Percentiles rank a stretch among this genome's conserved stretches.
Conservation (phyloP, 2,113 vertebrate species). For the Sinocyclocheilus rhinocerous region DNA sequence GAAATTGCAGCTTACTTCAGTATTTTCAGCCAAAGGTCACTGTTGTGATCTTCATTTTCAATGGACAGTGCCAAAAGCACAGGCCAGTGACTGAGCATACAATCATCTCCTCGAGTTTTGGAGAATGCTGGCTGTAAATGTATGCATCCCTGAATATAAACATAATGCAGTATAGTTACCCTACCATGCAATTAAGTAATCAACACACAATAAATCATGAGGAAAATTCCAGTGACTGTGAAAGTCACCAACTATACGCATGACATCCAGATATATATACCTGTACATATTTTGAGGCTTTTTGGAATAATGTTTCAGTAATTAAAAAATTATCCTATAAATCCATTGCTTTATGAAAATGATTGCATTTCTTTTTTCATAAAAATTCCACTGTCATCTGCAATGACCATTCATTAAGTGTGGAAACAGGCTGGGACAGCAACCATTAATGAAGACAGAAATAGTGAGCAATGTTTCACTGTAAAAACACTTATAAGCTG, state of each 20-base stretch:
- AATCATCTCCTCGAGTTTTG: not conserved
- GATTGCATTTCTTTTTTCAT: not conserved
- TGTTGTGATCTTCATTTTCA: conserved; percentile 10
- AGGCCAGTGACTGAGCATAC: not conserved
- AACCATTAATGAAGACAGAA: conserved; percentile 16
- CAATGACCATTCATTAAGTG: not conserved
- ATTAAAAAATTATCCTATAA: not conserved
- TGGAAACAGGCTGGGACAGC: not conserved
- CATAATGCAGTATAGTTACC: not conserved
- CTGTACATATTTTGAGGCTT: not conserved
- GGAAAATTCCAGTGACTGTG: not conserved
- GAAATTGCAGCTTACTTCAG: not conserved
- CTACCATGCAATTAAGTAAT: conserved; percentile 19
- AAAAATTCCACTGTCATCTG: conserved; percentile 1
- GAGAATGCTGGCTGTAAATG: not conserved
- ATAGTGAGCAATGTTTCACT: not conserved
- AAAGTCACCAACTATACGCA: too few relatives aligned
- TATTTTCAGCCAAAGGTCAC: not conserved
- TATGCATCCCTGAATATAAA: not conserved
- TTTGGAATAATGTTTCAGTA: not conserved
- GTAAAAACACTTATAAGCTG: not conserved
- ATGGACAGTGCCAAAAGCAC: conserved; percentile 1
- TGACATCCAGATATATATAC: not conserved
- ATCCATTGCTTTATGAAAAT: conserved; percentile 9
- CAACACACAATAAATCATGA: not conserved